Base-by-base conservation (phyloP, 2,113 vertebrate species). In the Aleadryas rufinucha region DNA sequence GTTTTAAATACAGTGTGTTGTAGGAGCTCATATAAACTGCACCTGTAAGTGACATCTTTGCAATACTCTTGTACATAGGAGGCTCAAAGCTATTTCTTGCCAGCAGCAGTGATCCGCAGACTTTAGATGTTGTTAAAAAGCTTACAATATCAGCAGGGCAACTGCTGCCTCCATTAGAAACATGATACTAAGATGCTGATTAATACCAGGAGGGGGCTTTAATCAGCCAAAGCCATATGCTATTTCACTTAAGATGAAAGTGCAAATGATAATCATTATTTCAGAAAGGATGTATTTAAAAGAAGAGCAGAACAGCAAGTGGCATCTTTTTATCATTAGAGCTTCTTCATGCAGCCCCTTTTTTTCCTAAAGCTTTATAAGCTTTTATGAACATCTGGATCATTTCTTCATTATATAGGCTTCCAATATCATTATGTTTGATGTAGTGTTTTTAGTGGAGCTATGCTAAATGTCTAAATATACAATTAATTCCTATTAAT, bases 171-270 rank as follows among this genome's bases (percentile, higher is more conserved):
- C 97, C 97, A 96, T 96, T 96, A 97, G 97, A 98, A 98, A 98
- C 96, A 96, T 92, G 98, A 98, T 97, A 96, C 94, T 61, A 75
- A 96, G 97, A 92, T 78, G 72, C 98, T 98, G 98, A 98, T 98
- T 98, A 98, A 98, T 98, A 97, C 92, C 98, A 97, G 98, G 97
- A 98, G 97, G 97, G 97, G 97, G 96, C 91, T 98, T 98, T 97
- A 98, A 98, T 98, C 97, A 98, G 97, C 95, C 83, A 64, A 93
- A 97, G 96, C 97, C 98, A 97, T 97, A 96, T 97, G 97, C 98
- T 97, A 94, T 97, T 98, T 98, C 97, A 98, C 97, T 95, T 94
- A 92, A 98, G 97, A 98, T 98, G 98, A 98, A 98, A 98, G 97
- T 89, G 59, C 97, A 93, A 97, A 97, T 93, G 97, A 98, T 98